These are phyloP conservation scores for Scaptomyza montana DNA, from an alignment of 1,140 invertebrate species.

Conservation along the genomic window DNA sequence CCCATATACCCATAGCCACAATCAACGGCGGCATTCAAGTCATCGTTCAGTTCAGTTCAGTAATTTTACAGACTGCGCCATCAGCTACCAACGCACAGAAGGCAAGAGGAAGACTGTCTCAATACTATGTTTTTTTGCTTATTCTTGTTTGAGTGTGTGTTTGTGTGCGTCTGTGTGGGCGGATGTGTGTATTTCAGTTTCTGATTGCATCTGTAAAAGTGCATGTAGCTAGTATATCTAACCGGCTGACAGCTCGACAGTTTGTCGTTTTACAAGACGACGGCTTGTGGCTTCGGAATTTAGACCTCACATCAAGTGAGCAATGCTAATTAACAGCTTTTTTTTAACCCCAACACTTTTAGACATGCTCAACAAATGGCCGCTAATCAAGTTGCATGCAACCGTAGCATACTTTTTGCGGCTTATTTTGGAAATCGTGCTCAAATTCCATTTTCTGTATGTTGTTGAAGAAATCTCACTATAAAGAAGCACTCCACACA, in stretches of 20 bases:
- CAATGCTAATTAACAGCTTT: slow-evolving; percentile 30
- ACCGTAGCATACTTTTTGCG: slow-evolving; percentile 30
- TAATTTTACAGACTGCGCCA: slow-evolving; percentile 77
- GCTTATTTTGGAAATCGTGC: no score
- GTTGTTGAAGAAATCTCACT: no score
- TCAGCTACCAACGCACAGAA: slow-evolving; percentile 63
- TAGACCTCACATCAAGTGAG: slow-evolving; percentile 17
- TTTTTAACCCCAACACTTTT: slow-evolving; percentile 4
- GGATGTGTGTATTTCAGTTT: slow-evolving; percentile 50
- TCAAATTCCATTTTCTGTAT: neutral
- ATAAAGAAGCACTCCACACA: no score
- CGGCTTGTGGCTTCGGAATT: neutral
- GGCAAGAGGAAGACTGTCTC: slow-evolving; percentile 41
- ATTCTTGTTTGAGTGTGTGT: slow-evolving; percentile 19
- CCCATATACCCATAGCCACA: slow-evolving; percentile 8
- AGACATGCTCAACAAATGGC: slow-evolving; percentile 23
- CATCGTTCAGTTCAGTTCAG: slow-evolving; percentile 76
- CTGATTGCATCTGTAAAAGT: slow-evolving; percentile 70
- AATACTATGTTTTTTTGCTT: slow-evolving; percentile 10
- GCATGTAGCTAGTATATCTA: slow-evolving; percentile 21
- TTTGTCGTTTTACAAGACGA: slow-evolving; percentile 8
- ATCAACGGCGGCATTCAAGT: slow-evolving; percentile 67
- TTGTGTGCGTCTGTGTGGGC: slow-evolving; percentile 28
- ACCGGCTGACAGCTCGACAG: slow-evolving; percentile 37
- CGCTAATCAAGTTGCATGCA: slow-evolving; percentile 22